Evolutionary conservation across 2,888 invertebrate genomes (phyloP).

Genomic region (Machimus atricapillus): DNA sequence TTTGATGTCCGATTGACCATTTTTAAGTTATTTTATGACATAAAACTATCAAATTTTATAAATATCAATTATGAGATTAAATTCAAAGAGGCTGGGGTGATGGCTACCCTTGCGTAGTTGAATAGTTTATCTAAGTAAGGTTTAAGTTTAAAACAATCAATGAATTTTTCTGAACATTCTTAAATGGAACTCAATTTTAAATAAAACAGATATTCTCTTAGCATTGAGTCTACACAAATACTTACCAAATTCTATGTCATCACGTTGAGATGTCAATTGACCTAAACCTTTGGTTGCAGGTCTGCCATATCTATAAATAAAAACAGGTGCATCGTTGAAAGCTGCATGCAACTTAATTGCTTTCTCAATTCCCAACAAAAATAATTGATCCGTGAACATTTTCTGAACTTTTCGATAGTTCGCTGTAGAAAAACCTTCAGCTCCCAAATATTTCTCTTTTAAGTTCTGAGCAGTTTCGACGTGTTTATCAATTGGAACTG

Average conservation of each 20-base stretch:
- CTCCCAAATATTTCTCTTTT: conserved; percentile 66
- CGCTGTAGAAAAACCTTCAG: conserved; percentile 64
- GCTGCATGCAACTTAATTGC: conserved; percentile 67
- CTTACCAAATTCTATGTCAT: conserved; percentile 64
- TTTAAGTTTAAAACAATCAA: too few relatives aligned
- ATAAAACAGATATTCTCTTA: too few relatives aligned
- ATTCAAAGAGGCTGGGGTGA: too few relatives aligned
- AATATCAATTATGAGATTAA: too few relatives aligned
- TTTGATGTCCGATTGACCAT: too few relatives aligned
- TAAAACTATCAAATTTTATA: too few relatives aligned
- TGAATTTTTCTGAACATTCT: too few relatives aligned
- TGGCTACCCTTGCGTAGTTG: too few relatives aligned
- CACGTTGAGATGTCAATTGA: conserved; percentile 64
- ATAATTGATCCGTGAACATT: conserved; percentile 73
- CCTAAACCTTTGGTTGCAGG: conserved; percentile 68
- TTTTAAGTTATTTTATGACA: too few relatives aligned
- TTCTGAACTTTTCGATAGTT: conserved; percentile 61
- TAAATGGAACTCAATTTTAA: too few relatives aligned
- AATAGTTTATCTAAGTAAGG: too few relatives aligned
- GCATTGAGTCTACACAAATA: too few relatives aligned
- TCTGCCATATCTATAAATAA: conserved; percentile 71
- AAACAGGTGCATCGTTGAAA: conserved; percentile 67
- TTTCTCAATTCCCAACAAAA: conserved; percentile 68
- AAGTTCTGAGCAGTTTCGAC: conserved; percentile 64
- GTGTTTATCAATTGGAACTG: conserved; percentile 54